Percentiles rank a stretch among this genome's conserved stretches.
Evolutionary conservation across 2,113 vertebrate species (phyloP).

Genomic region (Syngnathus typhle): DNA sequence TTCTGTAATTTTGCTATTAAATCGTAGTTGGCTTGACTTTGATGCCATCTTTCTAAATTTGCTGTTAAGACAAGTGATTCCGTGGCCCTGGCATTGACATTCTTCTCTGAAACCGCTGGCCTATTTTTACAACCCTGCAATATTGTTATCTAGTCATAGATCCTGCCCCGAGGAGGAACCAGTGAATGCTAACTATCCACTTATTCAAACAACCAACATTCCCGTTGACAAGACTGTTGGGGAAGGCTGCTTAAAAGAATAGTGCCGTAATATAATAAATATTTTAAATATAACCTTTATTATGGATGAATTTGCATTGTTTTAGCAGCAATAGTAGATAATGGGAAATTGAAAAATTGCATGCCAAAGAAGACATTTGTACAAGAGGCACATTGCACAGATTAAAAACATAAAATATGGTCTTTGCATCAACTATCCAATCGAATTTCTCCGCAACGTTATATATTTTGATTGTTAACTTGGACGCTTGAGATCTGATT

Average conservation of each 20-base stretch:
- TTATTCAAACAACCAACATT: neutral
- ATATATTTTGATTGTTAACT: too few species aligned
- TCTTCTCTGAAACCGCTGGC: constrained; percentile 27
- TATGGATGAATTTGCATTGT: too few species aligned
- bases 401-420: too few species aligned
- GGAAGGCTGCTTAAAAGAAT: neutral
- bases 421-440: too few species aligned
- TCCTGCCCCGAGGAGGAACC: constrained; percentile 36
- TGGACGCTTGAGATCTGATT: too few species aligned
- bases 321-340: too few species aligned
- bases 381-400: too few species aligned
- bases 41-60: constrained; percentile 34
- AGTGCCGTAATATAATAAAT: too few species aligned
- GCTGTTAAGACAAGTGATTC: constrained; percentile 55
- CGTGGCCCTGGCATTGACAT: constrained; percentile 39
- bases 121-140: constrained; percentile 37
- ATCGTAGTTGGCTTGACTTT: constrained; percentile 6
- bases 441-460: too few species aligned
- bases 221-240: neutral
- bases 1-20: neutral
- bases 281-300: too few species aligned
- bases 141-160: constrained; percentile 29
- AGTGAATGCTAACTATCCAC: neutral
- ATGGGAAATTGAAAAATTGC: too few species aligned
- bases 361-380: too few species aligned